Base-by-base conservation (phyloP, 2,113 vertebrate species). In the Embiotoca jacksoni region DNA sequence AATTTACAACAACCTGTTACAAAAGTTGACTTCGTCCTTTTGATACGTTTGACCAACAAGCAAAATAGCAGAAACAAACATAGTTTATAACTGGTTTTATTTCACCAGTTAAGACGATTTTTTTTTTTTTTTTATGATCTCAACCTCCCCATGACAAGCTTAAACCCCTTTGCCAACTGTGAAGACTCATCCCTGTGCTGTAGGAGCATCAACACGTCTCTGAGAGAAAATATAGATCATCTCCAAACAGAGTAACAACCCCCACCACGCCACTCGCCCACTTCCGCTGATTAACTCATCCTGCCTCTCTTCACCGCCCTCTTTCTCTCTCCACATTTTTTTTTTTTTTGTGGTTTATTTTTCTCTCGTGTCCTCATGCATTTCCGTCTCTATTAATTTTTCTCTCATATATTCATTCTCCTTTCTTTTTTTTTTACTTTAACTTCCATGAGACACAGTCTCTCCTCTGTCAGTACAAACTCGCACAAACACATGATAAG, bases 161-260 rank as follows among this genome's bases (percentile, higher is more conserved):
- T 55, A 72, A 72, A 52, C 15, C 9, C 8, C 47, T 56, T 70
- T 44, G 49, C 62, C 14, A 66, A 64, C 36, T 10, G 46, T 14
- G 9, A 33, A 23, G 64, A 65, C n/a, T 63, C 53, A 55, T 56
- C n/a, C 53, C 13, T 35, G 44, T 8, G 8, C n/a, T 71, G 55
- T 30, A 64, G 41, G 50, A 67, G 10, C 31, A 76, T 65, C 47
- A 75, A 41, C 67, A 16, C 50, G 39, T 59, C 76, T 61, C 44
- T 49, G 59, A 72, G 56, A 72, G 57, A 66, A 72, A 88, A 58
- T 72, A 82, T 84, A 72, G 78, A 88, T 80, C 65, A 47, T 49
- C 46, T 79, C 50, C 50, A 62, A 69, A 64, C 53, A 67, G 60
- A 35, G 37, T 15, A 75, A 63, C 54, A 77, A 53, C 72, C 67